phyloP scores from a whole-genome alignment of 2,888 invertebrate species.

The Poecilobothrus nobilitatus region DNA sequence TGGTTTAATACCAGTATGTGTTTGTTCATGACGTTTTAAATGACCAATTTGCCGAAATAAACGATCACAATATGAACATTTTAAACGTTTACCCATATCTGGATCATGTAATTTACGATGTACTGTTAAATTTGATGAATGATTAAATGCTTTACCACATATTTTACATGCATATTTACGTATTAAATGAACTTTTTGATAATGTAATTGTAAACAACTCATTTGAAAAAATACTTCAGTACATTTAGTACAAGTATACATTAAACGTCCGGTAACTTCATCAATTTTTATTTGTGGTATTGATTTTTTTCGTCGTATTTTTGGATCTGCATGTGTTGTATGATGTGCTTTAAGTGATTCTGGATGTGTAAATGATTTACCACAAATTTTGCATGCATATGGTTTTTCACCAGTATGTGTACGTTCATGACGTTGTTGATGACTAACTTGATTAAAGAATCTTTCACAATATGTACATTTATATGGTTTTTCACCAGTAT shows the following conservation, averaged over 20 bases:
- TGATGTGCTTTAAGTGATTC: slow-evolving; percentile 17
- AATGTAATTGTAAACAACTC: not conserved
- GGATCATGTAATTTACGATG: not conserved
- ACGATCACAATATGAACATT: not conserved
- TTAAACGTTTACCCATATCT: not conserved
- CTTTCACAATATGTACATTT: slow-evolving; percentile 16
- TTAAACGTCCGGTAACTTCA: not conserved
- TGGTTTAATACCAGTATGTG: slow-evolving; percentile 75
- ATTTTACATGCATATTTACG: slow-evolving; percentile 7
- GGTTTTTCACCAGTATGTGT: slow-evolving; percentile 18
- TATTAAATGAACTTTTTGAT: not conserved
- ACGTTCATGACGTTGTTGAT: slow-evolving; percentile 16
- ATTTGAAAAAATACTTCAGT: not conserved
- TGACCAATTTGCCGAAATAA: slow-evolving; percentile 44
- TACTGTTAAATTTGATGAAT: not conserved
- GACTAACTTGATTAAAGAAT: slow-evolving; percentile 18
- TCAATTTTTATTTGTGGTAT: not conserved
- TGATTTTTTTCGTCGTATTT: not conserved
- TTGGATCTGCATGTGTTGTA: slow-evolving; percentile 15
- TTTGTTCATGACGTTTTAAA: slow-evolving; percentile 67
- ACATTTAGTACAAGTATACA: not conserved
- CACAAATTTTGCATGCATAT: slow-evolving; percentile 17
- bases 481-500: slow-evolving; percentile 16
- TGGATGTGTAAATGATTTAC: slow-evolving; percentile 18
- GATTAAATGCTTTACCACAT: slow-evolving; percentile 13